Conservation (phyloP, 2,797 vertebrate genomes). For the Triplophysa bombifrons region DNA sequence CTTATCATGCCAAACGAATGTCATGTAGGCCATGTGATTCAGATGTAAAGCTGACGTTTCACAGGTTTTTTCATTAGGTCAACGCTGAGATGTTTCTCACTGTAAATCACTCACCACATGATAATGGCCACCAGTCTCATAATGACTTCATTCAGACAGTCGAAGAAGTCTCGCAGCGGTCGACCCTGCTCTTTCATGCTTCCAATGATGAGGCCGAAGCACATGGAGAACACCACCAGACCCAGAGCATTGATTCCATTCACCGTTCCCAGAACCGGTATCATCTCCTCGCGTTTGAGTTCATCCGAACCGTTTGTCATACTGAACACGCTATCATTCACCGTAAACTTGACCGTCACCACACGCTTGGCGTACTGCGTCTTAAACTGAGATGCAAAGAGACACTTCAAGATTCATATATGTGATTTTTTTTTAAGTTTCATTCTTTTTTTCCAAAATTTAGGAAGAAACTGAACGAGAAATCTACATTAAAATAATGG, state of each 20-base stretch:
- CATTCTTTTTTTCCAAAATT: background rate
- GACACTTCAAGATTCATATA: too few relatives aligned
- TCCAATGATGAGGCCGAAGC: slow-evolving; percentile 83
- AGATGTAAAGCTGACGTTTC: too few relatives aligned
- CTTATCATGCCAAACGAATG: too few relatives aligned
- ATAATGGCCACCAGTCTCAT: slow-evolving; percentile 84
- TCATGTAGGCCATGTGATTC: too few relatives aligned
- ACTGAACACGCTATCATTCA: slow-evolving; percentile 76
- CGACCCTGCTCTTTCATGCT: slow-evolving; percentile 80
- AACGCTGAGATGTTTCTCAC: background rate
- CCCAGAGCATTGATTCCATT: slow-evolving; percentile 91
- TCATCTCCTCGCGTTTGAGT: slow-evolving; percentile 78
- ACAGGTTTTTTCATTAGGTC: background rate
- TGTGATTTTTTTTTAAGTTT: background rate
- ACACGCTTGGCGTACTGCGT: slow-evolving; percentile 86
- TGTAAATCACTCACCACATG: slow-evolving; percentile 77
- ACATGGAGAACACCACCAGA: slow-evolving; percentile 83
- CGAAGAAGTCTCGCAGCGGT: slow-evolving; percentile 82
- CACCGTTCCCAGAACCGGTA: slow-evolving; percentile 86
- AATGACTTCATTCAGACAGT: slow-evolving; percentile 83
- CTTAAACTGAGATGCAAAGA: slow-evolving; percentile 81
- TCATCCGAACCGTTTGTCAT: slow-evolving; percentile 65
- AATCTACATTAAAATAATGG: too few relatives aligned
- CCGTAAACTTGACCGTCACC: slow-evolving; percentile 70
- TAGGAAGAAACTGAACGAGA: background rate